These are phyloP conservation scores for Erebia palarica DNA, from an alignment of 2,888 invertebrate species.

Conservation along the genomic window DNA sequence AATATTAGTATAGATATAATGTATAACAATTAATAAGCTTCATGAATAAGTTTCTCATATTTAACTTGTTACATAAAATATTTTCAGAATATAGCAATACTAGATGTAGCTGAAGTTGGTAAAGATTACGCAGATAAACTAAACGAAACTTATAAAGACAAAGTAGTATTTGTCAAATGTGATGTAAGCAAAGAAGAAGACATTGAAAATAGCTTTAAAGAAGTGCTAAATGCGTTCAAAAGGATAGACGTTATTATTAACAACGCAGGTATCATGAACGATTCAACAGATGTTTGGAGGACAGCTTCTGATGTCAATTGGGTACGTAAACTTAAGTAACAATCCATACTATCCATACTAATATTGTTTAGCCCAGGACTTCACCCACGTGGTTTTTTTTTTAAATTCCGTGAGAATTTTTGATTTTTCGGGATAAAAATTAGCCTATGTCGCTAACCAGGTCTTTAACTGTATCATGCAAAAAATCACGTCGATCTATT, in stretches of 20 bases:
- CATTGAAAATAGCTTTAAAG: constrained; percentile 48
- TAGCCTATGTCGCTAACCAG: too few species aligned
- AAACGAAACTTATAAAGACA: constrained; percentile 46
- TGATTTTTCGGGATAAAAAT: neutral
- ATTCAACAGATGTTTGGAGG: constrained; percentile 50
- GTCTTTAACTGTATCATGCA: too few species aligned
- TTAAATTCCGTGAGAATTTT: neutral
- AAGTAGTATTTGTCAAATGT: constrained; percentile 53
- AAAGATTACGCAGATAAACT: constrained; percentile 45
- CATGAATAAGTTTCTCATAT: too few species aligned
- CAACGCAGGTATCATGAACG: constrained; percentile 59
- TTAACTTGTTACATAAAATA: neutral
- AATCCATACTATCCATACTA: too few species aligned
- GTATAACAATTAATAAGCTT: too few species aligned
- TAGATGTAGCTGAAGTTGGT: constrained; percentile 53
- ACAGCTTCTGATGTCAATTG: constrained; percentile 55
- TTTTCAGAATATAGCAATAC: constrained; percentile 51
- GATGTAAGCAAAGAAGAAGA: constrained; percentile 55
- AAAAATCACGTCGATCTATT: too few species aligned
- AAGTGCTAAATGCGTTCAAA: constrained; percentile 46
- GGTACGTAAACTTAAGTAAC: constrained; percentile 44
- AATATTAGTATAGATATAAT: too few species aligned
- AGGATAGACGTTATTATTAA: constrained; percentile 57
- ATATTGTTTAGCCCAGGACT: neutral
- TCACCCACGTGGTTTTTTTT: neutral